Evolutionary conservation across 2,888 invertebrate species (phyloP).

Genomic region (Vannuccia rotundouncinata): DNA sequence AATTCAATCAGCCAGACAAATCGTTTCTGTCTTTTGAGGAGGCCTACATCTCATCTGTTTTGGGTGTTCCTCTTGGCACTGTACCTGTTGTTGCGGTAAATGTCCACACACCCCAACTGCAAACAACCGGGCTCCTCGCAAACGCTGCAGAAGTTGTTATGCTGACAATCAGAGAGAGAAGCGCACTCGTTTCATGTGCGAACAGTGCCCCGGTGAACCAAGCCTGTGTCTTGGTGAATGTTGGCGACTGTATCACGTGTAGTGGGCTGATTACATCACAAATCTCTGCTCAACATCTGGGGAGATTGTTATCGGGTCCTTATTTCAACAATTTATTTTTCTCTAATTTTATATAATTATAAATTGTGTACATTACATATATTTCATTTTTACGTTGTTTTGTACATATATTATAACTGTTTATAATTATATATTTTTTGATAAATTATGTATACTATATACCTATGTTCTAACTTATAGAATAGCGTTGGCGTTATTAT

Average conservation of each 20-base stretch:
- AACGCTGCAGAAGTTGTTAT: slow-evolving; percentile 1
- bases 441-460: no score
- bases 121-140: background rate
- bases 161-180: background rate
- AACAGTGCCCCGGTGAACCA: background rate
- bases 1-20: background rate
- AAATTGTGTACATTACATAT: no score
- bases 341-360: no score
- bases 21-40: background rate
- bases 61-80: slow-evolving; percentile 9
- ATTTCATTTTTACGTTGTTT: no score
- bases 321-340: no score
- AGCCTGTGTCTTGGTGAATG: background rate
- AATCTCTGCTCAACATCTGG: no score
- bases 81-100: background rate
- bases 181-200: background rate
- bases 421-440: no score
- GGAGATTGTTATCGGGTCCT: no score
- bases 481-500: no score
- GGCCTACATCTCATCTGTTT: background rate
- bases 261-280: no score
- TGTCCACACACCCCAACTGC: slow-evolving; percentile 18
- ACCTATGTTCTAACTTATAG: no score
- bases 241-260: background rate
- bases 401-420: no score